These are phyloP conservation scores for Dinocampus coccinellae DNA, from an alignment of 2,888 invertebrate genomes.

Conservation along the genomic window DNA sequence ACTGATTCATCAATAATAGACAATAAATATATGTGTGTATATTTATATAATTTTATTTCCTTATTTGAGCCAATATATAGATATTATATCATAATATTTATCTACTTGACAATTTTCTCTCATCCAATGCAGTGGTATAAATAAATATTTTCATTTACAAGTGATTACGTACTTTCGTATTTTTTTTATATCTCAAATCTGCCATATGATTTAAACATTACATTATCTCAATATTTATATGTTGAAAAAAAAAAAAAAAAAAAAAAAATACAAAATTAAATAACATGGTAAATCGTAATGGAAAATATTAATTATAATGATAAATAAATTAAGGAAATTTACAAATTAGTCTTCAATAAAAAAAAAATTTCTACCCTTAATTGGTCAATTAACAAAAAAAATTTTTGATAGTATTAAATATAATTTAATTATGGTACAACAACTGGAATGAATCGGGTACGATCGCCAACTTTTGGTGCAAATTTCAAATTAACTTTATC, in stretches of 20 bases:
- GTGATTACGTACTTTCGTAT: conserved; percentile 13
- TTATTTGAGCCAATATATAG: not conserved
- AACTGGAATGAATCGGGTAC: conserved; percentile 82
- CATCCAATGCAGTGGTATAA: conserved; percentile 33
- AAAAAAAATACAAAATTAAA: not conserved
- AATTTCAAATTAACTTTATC: conserved; percentile 84
- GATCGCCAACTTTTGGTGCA: conserved; percentile 85
- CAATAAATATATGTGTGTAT: not conserved
- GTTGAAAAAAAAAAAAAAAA: not conserved
- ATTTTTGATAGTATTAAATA: not conserved
- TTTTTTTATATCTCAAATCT: conserved; percentile 3
- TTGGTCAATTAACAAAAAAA: conserved; percentile 1
- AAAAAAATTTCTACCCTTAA: not conserved
- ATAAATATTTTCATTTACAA: conserved; percentile 27
- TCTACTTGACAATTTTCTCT: conserved; percentile 1
- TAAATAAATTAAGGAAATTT: not conserved
- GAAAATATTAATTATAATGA: conserved; percentile 1
- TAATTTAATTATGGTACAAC: conserved; percentile 75
- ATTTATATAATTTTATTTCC: not conserved
- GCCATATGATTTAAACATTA: not conserved
- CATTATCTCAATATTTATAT: not conserved
- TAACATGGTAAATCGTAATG: not conserved
- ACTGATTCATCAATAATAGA: not conserved
- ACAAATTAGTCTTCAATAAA: not conserved
- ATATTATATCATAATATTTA: conserved; percentile 4